Base-by-base conservation (phyloP, 2,888 invertebrate genomes). In the Meliscaeva auricollis region DNA sequence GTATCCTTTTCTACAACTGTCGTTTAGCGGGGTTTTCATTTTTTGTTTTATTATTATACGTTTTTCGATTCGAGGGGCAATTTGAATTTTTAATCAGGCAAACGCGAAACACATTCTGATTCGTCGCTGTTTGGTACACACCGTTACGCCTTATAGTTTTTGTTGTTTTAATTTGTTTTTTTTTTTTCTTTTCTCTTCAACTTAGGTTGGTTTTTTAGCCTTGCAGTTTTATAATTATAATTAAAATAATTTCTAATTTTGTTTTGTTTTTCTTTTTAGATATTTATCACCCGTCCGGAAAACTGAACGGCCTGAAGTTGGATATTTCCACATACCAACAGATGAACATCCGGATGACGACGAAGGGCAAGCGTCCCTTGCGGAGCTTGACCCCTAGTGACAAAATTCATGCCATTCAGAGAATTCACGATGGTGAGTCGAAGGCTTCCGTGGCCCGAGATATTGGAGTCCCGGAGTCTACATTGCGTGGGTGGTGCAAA, bases 401-500 rank as follows among this genome's bases (percentile, higher is more conserved):
- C 91, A 97, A 97, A 93, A 94, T 97, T 88, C 95, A 95, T 89
- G 96, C 97, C 44, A 96, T 97, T 88, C 94, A 96, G 89, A 93
- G 97, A 87, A 96, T 97, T 54, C 96, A 96, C 93, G 95, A 96
- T 91, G 97, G 97, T 68, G 96, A 97, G 91, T 96, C 96, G 75
- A 97, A 97, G 90, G 97, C 97, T 2, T 96, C 96, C 0, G 97
- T 97, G 1, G 97, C 97, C 1, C 93, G 97, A 3, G 96, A 96
- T 91, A 96, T 97, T 90, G 96, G 96, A 41, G 96, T 97, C 17
- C 97, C 97, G 0, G 97, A 97, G 91, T 97, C 96, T 2, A 97
- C 97, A 8, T 93, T 97, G 15, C 94, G 97, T 3, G 97, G 97
- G 78, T 97, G 97, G 97, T 97, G 97, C 92, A 97, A 97, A 91